Evolutionary conservation across 2,888 invertebrate genomes (phyloP), one percentile per base, ranked within the genome.

Genomic region (Amphipoea oculea): DNA sequence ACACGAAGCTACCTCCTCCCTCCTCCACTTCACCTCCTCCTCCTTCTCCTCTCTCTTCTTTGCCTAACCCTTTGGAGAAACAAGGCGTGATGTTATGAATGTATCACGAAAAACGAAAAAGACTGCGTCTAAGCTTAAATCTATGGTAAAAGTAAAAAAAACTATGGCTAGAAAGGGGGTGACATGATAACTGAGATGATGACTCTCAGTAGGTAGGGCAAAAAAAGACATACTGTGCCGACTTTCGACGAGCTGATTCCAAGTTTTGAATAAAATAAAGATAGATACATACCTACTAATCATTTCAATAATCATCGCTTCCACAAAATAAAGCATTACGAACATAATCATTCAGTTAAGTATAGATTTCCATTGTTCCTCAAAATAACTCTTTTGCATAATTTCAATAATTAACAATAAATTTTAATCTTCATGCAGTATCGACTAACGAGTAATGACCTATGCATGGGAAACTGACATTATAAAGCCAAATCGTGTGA

Each of bases 401-500:
- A 67, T 73, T 70, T 42, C 29, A 70, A 54, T 45, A 66, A 48
- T 2, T 40, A 69, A 72, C 23, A 73, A 66, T 36, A 40, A 66
- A 54, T 82, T 57, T 14, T 40, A 68, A 69, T 65, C 7, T 75
- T 45, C 72, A 60, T 66, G 74, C 51, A 51, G 45, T 71, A 70
- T 69, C 17, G n/a, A 62, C 74, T 67, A 42, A 82, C 73, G 14
- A 75, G 45, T 74, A 78, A 78, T 78, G 72, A 82, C 51, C 4
- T 40, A n/a, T 6, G 63, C 70, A 67, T 83, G 82, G 67, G 86
- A 88, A 88, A 70, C 74, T 86, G 84, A 79, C 86, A 84, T 88
- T 88, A 83, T 62, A 72, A 74, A 73, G 60, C 1, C 23, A 45
- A 77, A 76, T 78, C 68, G 71, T 83, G 84, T 78, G 80, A 83